Evolutionary conservation across 1,140 invertebrate species (phyloP), one percentile per base, ranked within the genome.

Genomic region (Polypedilum vanderplanki): DNA sequence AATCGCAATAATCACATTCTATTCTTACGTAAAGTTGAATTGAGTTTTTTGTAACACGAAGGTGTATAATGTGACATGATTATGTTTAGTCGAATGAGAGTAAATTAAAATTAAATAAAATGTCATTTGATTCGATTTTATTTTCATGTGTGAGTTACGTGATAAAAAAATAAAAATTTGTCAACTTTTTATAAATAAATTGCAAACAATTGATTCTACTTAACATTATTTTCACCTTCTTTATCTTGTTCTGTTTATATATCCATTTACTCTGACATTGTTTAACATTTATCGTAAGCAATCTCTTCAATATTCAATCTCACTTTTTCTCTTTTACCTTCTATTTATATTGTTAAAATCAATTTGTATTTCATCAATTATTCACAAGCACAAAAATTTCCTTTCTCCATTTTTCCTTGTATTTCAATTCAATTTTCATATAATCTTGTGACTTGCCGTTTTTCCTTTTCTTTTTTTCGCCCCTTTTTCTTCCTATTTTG

Each of bases 71-170:
- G 41, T 46, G 41, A 46, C 41, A 46, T 46, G 41, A 46, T 46
- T 46, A 46, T 15, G 15, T 46, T 46, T 46, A 10, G 41, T 46
- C 15, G 9, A 46, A n/a, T n/a, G n/a, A 33, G 5, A 33, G 46
- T 57, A 57, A 57, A 57, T 57, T 57, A 57, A 57, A 57, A 57
- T 57, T 57, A 57, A 57, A 57, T 57, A 57, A 57, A 57, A n/a
- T 57, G 9, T 57, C 46, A n/a, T 57, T 57, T 57, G 15, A 57
- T n/a, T 57, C n/a, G 3, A 46, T 46, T 7, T 15, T 10, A 46
- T 15, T 15, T 15, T 46, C 41, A 15, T 15, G 8, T 46, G 15
- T 8, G 15, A 46, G 15, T 10, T 46, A 46, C 41, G 9, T 10
- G 41, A 46, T 10, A 46, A 46, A 46, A 41, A 10, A 7, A 46